Conservation (phyloP, 1,140 invertebrate species). For the Anastrepha obliqua region DNA sequence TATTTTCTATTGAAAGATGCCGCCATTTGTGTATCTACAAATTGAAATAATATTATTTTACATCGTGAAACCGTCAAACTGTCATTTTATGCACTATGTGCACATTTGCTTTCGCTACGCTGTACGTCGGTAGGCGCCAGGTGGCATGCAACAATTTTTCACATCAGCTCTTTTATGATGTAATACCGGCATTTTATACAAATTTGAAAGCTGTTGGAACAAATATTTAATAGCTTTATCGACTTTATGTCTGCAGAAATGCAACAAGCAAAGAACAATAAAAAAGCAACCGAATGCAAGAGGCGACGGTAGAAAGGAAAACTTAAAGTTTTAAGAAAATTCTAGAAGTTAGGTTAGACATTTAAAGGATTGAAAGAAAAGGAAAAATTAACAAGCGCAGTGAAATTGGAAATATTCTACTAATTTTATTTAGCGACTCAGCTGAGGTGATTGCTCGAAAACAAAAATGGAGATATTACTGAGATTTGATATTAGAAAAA, state of each 20-base stretch:
- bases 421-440: too few species aligned
- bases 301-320: too few species aligned
- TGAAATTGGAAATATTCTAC: too few species aligned
- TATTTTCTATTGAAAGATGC: not conserved
- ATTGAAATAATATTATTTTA: not conserved
- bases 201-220: not conserved
- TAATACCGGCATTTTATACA: not conserved
- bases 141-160: not conserved
- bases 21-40: not conserved
- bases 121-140: not conserved
- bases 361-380: too few species aligned
- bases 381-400: too few species aligned
- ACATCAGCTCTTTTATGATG: conserved; percentile 11
- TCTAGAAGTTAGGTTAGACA: too few species aligned
- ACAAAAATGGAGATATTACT: too few species aligned
- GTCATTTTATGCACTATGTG: not conserved
- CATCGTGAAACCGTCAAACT: not conserved
- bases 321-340: too few species aligned
- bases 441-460: too few species aligned
- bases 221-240: not conserved
- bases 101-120: not conserved
- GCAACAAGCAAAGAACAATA: not conserved
- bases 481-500: too few species aligned
- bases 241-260: not conserved
- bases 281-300: too few species aligned